Evolutionary conservation across 2,888 invertebrate species (phyloP), one percentile per base, ranked within the genome.

Genomic region (Sinelater perroti): DNA sequence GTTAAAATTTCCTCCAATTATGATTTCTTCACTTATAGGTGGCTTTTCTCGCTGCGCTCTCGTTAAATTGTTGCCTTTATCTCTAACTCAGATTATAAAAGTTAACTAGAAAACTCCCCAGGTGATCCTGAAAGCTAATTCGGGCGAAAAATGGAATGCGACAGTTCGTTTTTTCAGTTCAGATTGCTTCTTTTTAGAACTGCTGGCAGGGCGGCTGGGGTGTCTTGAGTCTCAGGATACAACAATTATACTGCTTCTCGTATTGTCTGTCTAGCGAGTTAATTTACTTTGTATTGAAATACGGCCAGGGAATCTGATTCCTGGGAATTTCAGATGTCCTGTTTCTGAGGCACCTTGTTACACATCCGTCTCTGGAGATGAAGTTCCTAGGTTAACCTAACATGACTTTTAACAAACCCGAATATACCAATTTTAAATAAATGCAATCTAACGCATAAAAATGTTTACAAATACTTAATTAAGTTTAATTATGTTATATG

Each of bases 261-360:
- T 63, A 61, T 66, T 67, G 63, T 63, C 66, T 67, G 63, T 66
- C 67, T 65, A 61, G 59, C 58, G 63, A 67, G 68, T 68, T 68
- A 68, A 69, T 69, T 69, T 68, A 66, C 65, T 69, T 68, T 67
- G 64, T 67, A 69, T 66, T 69, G 65, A 66, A 69, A 68, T 68
- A 68, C 65, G 63, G 62, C 65, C 64, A 61, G 64, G 61, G 61
- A 64, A 63, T 64, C 65, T 59, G 66, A 68, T 66, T 67, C 63
- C 56, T 50, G 61, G 62, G 61, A 64, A 61, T 67, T 65, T 64
- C 46, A 35, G 35, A 55, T 55, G 55, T 55, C 47, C 58, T 36
- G 58, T 55, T 56, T 56, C 58, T 61, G 51, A 62, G 60, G 56
- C 54, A 56, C 52, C n/a, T n/a, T n/a, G 50, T 56, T 57, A 57